Evolutionary conservation across 1,140 invertebrate genomes (phyloP).

Genomic region (Drosophila grimshawi): DNA sequence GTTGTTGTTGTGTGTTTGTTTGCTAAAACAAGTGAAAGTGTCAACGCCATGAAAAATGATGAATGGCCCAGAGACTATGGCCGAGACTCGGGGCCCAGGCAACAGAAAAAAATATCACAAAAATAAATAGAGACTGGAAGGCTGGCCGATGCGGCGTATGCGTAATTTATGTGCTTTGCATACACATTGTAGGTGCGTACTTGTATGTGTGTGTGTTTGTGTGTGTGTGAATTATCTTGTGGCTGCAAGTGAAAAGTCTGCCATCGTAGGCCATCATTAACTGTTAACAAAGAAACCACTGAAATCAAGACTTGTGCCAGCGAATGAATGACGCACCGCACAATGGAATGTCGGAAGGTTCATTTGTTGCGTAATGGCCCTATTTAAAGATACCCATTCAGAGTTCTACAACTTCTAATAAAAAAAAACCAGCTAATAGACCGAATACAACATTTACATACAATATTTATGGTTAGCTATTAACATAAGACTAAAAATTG

Average conservation of each 20-base stretch:
- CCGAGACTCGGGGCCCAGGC: neutral
- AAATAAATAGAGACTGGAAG: conserved; percentile 41
- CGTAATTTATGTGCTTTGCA: conserved; percentile 73
- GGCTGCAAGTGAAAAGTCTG: conserved; percentile 65
- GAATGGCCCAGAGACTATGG: conserved; percentile 66
- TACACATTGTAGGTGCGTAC: neutral
- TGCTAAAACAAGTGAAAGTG: conserved; percentile 80
- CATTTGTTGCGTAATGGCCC: neutral
- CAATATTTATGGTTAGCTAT: too few relatives aligned
- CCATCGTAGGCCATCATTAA: conserved; percentile 47
- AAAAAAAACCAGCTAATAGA: too few relatives aligned
- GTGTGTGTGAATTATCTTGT: neutral
- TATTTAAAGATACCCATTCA: neutral
- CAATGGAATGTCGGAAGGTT: conserved; percentile 11
- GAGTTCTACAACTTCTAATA: too few relatives aligned
- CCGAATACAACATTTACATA: too few relatives aligned
- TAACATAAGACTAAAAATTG: too few relatives aligned
- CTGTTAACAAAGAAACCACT: conserved; percentile 35
- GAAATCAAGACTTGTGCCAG: conserved; percentile 19
- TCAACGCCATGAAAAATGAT: conserved; percentile 78
- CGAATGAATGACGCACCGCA: conserved; percentile 1
- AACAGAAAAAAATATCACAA: conserved; percentile 8
- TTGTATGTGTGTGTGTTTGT: neutral
- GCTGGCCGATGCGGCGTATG: conserved; percentile 74
- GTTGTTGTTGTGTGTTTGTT: conserved; percentile 54